Conservation (phyloP, 2,113 vertebrate genomes). For the Lathamus discolor region DNA sequence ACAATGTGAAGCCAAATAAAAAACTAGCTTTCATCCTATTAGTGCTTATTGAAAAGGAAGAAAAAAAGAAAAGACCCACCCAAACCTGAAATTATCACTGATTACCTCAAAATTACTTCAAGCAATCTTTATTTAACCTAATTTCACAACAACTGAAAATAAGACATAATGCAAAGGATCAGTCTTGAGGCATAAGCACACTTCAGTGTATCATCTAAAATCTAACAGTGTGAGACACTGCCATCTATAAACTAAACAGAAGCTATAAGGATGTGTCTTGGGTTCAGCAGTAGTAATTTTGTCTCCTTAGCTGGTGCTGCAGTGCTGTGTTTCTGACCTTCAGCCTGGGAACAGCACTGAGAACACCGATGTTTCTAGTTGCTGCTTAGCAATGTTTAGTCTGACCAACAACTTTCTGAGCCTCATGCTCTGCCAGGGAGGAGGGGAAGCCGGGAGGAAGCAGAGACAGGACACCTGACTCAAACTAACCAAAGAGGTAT, state of each 20-base stretch:
- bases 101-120: background rate
- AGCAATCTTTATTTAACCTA: background rate
- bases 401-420: too few relatives aligned
- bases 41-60: background rate
- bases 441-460: too few relatives aligned
- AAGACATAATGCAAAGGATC: background rate
- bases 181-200: background rate
- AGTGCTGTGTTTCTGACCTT: too few relatives aligned
- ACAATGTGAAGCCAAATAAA: background rate
- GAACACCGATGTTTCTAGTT: too few relatives aligned
- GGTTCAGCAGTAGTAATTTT: too few relatives aligned
- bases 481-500: too few relatives aligned
- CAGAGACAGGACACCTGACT: too few relatives aligned
- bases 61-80: fast-evolving
- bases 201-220: background rate
- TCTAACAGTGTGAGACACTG: background rate
- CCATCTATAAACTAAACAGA: background rate
- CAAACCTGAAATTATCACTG: background rate
- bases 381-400: too few relatives aligned
- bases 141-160: background rate
- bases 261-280: background rate
- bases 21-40: background rate
- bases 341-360: too few relatives aligned
- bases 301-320: too few relatives aligned
- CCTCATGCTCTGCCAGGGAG: too few relatives aligned